Evolutionary conservation across 1,140 invertebrate species (phyloP).

Genomic region (Papilio xuthus): DNA sequence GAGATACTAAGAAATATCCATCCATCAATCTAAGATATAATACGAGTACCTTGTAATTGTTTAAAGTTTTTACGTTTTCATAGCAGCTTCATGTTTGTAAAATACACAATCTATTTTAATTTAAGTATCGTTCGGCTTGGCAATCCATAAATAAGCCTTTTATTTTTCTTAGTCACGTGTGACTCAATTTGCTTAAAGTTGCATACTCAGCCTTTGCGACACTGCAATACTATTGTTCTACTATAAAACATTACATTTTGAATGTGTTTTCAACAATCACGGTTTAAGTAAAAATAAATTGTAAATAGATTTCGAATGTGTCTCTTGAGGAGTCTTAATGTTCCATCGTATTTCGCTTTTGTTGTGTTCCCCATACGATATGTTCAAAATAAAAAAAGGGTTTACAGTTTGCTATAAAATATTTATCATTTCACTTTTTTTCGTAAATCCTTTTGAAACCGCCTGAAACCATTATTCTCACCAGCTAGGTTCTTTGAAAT

Average conservation of each 20-base stretch:
- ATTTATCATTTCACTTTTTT: slow-evolving; percentile 20
- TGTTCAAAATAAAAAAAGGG: neutral
- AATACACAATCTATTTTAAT: too few relatives aligned
- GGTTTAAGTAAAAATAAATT: neutral
- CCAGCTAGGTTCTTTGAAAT: slow-evolving; percentile 13
- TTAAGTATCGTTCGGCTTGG: too few relatives aligned
- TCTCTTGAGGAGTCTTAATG: neutral
- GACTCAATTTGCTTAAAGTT: too few relatives aligned
- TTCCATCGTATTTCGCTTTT: neutral
- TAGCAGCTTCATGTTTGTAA: neutral
- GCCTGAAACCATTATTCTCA: slow-evolving; percentile 15
- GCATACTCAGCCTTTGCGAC: too few relatives aligned
- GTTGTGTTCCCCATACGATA: neutral
- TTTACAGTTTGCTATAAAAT: slow-evolving; percentile 10
- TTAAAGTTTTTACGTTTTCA: neutral
- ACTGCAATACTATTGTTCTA: too few relatives aligned
- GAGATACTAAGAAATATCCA: too few relatives aligned
- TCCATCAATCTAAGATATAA: too few relatives aligned
- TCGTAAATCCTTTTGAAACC: slow-evolving; percentile 29
- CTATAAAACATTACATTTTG: neutral
- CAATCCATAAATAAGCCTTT: too few relatives aligned
- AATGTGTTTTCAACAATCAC: neutral
- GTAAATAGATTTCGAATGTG: neutral
- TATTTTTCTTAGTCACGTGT: too few relatives aligned
- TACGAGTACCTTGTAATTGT: neutral